Percentiles rank a stretch among this genome's conserved stretches.
phyloP scores from a whole-genome alignment of 2,888 invertebrate genomes.

The Aradus depressus region DNA sequence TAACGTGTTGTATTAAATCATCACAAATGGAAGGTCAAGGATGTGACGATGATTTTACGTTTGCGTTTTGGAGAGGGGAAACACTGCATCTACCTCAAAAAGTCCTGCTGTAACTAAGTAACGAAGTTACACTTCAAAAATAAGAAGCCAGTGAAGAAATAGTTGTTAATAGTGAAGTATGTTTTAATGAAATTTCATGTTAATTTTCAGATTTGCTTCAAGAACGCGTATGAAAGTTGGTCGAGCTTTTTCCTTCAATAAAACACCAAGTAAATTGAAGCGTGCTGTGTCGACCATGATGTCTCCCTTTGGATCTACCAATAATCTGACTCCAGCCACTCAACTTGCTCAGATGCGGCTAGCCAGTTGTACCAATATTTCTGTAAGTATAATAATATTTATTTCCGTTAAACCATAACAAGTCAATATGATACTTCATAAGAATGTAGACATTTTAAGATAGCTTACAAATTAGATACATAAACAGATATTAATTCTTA shows the following conservation, averaged over 20 bases:
- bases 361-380: slow-evolving; percentile 76
- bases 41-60: no score
- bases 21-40: no score
- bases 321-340: slow-evolving; percentile 68
- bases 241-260: slow-evolving; percentile 88
- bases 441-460: not conserved
- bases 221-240: slow-evolving; percentile 79
- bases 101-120: no score
- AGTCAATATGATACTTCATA: not conserved
- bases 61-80: no score
- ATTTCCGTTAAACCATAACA: not conserved
- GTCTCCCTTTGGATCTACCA: slow-evolving; percentile 78
- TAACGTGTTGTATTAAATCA: no score
- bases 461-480: not conserved
- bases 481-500: no score
- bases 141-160: no score
- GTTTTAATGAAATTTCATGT: no score
- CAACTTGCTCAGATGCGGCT: slow-evolving; percentile 76
- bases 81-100: no score
- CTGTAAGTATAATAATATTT: slow-evolving; percentile 41
- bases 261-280: slow-evolving; percentile 86
- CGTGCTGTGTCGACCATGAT: slow-evolving; percentile 91
- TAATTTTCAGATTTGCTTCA: slow-evolving; percentile 51
- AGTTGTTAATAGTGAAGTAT: no score
- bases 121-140: no score